Evolutionary conservation across 1,140 invertebrate species (phyloP), one percentile per base, ranked within the genome.

Genomic region (Hyles vespertilio): DNA sequence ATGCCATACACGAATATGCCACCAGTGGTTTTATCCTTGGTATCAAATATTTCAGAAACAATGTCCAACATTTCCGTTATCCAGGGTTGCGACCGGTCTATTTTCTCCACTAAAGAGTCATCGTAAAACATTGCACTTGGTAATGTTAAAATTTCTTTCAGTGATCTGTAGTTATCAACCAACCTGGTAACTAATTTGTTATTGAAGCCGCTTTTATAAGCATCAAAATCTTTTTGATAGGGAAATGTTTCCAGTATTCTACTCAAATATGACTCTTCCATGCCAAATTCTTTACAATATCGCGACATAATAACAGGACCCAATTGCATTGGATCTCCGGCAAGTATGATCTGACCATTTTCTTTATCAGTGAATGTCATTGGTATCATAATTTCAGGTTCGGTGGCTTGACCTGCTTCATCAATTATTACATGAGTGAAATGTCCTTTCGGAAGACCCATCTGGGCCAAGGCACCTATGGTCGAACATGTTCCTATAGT

Each of bases 271-370:
- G 96, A 97, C 49, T 92, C 77, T 40, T 91, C 84, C 33, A 96
- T 89, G 12, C 95, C 95, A 74, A 90, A 93, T 5, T 90, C 77
- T 12, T 71, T 74, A 0, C 94, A 93, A 56, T 92, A 87, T 49
- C 87, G 89, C 43, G 94, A 96, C 57, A 92, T 82, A 5, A 97
- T 85, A 6, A 98, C 92, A 5, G 97, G 96, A 0, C 97, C 97
- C 36, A 99, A 90, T 84, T 99, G 98, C 79, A 94, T 90, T 10
- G 96, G 97, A 91, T 99, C 98, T 5, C 98, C 98, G 62, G 96
- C 95, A 3, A 99, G 85, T 60, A 98, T 88, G 5, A 97, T 91
- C 87, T 95, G 94, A 2, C 93, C 92, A 63, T 84, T 75, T 8
- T 89, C 67, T 61, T 89, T 90, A 33, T 87, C 67, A 32, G 84